These are phyloP conservation scores for Dasyprocta punctata DNA, from an alignment of 2,113 vertebrate species.

Conservation along the genomic window DNA sequence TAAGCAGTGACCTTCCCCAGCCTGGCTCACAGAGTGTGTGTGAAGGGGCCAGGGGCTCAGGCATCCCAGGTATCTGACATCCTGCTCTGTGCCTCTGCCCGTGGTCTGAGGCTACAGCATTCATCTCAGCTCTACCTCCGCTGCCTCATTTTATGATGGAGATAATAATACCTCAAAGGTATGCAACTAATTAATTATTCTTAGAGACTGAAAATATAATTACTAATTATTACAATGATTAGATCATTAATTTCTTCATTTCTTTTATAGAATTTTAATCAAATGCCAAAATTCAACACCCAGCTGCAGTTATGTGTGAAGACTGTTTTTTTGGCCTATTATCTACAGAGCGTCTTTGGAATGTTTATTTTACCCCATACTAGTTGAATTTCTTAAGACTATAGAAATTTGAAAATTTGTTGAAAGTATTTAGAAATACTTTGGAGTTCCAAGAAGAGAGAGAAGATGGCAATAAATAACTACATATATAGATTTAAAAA, in stretches of 20 bases:
- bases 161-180: slow-evolving; percentile 70
- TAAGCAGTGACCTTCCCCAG: neutral
- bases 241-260: slow-evolving; percentile 65
- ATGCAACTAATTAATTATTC: slow-evolving; percentile 70
- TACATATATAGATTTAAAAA: neutral
- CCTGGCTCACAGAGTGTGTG: neutral
- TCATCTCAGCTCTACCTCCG: neutral
- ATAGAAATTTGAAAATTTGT: neutral
- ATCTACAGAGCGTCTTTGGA: neutral
- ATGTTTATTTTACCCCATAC: neutral
- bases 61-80: neutral
- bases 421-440: slow-evolving; percentile 18
- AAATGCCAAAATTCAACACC: slow-evolving; percentile 49
- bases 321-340: neutral
- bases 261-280: slow-evolving; percentile 61
- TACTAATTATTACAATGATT: slow-evolving; percentile 62
- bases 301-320: neutral
- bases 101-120: neutral
- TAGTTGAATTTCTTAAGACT: slow-evolving; percentile 14
- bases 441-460: neutral
- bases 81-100: neutral
- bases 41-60: neutral
- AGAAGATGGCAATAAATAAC: neutral
- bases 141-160: slow-evolving; percentile 58
- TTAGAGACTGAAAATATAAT: slow-evolving; percentile 60